phyloP scores from a whole-genome alignment of 1,140 invertebrate species.

The Cydia pomonella region DNA sequence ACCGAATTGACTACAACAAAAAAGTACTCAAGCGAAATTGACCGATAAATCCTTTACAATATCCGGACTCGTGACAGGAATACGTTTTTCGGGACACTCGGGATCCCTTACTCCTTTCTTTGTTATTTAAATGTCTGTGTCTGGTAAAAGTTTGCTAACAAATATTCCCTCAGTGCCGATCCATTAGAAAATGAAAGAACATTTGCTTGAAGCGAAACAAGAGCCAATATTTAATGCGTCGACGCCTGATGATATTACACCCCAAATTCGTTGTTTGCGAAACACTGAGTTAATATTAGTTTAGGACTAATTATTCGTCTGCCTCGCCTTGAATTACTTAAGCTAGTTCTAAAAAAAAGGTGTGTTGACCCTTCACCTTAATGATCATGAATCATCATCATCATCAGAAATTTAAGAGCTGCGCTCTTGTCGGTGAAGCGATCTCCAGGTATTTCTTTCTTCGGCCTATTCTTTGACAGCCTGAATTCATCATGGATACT shows the following conservation, averaged over 20 bases:
- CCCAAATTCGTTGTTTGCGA: conserved; percentile 47
- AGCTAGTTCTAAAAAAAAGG: conserved; percentile 4
- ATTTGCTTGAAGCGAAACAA: conserved; percentile 60
- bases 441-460: too few species aligned
- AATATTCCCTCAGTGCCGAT: conserved; percentile 63
- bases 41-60: conserved; percentile 66
- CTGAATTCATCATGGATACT: too few species aligned
- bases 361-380: conserved; percentile 5
- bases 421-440: too few species aligned
- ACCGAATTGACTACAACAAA: conserved; percentile 53
- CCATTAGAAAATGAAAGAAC: conserved; percentile 73
- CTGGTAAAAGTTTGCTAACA: conserved; percentile 63
- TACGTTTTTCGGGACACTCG: conserved; percentile 60
- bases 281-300: conserved; percentile 57
- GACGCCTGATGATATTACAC: conserved; percentile 49
- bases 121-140: conserved; percentile 72
- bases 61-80: conserved; percentile 62
- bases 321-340: conserved; percentile 43
- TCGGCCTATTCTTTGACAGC: too few species aligned
- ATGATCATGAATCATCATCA: neutral
- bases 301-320: conserved; percentile 64
- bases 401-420: too few species aligned
- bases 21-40: conserved; percentile 57
- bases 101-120: conserved; percentile 62
- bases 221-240: conserved; percentile 40